Evolutionary conservation across 2,888 invertebrate species (phyloP).

Genomic region (Drosophila cognata): DNA sequence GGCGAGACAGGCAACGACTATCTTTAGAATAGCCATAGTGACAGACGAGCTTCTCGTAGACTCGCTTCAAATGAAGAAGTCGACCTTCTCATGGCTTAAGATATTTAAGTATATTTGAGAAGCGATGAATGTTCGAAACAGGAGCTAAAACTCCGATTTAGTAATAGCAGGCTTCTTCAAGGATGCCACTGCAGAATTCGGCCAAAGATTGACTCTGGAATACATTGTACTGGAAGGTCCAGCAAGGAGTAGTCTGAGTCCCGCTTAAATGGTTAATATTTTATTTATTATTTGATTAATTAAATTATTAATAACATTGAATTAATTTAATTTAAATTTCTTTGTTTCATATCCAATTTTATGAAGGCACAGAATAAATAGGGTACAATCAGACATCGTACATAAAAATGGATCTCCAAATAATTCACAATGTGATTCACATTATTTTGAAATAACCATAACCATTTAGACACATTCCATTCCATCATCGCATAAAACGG

Average conservation of each 20-base stretch:
- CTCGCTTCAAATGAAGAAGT: neutral
- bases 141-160: neutral
- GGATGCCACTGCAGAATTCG: neutral
- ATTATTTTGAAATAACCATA: neutral
- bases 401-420: neutral
- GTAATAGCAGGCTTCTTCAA: neutral
- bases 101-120: neutral
- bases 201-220: neutral
- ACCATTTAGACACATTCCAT: neutral
- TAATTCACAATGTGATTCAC: neutral
- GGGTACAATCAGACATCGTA: constrained; percentile 1
- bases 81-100: neutral
- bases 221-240: neutral
- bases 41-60: neutral
- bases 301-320: neutral
- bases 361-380: constrained; percentile 10
- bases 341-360: constrained; percentile 1
- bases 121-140: neutral
- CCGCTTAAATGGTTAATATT: neutral
- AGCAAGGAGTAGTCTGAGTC: neutral
- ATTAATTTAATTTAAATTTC: neutral
- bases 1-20: neutral
- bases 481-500: neutral
- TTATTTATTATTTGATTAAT: neutral
- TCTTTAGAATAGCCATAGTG: neutral